Evolutionary conservation across 2,888 invertebrate genomes (phyloP).

Genomic region (Mantis religiosa): DNA sequence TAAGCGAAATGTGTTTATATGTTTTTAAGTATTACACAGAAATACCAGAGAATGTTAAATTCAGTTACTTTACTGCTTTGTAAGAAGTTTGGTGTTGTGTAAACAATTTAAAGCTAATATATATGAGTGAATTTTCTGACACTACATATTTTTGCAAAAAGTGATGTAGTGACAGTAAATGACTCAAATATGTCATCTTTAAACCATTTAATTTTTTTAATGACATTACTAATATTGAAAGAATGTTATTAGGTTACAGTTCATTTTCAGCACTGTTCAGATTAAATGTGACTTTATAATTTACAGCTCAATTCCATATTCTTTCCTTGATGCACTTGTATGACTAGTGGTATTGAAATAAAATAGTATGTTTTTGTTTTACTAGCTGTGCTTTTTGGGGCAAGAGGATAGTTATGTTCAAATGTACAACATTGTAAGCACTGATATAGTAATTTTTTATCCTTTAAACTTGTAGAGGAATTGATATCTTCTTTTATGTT

Average conservation of each 20-base stretch:
- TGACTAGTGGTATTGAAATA: neutral
- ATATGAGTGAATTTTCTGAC: too few species aligned
- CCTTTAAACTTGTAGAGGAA: neutral
- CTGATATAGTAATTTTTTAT: neutral
- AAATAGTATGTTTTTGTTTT: neutral
- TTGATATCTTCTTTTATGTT: neutral
- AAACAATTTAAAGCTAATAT: too few species aligned
- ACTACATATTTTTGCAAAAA: too few species aligned
- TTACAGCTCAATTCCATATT: neutral
- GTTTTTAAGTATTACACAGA: neutral
- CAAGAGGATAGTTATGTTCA: neutral
- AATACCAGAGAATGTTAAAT: too few species aligned
- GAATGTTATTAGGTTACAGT: neutral
- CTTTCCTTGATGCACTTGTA: neutral
- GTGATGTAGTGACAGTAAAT: too few species aligned
- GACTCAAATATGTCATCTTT: too few species aligned
- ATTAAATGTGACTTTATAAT: neutral
- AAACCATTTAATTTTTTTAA: too few species aligned
- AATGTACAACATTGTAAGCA: neutral
- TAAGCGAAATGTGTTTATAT: neutral
- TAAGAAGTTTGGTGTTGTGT: too few species aligned
- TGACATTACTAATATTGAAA: too few species aligned
- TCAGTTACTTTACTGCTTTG: too few species aligned
- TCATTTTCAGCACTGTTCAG: neutral
- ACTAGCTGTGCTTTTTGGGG: too few species aligned